Evolutionary conservation across 2,113 vertebrate genomes (phyloP).

Genomic region (Emydocephalus ijimae): DNA sequence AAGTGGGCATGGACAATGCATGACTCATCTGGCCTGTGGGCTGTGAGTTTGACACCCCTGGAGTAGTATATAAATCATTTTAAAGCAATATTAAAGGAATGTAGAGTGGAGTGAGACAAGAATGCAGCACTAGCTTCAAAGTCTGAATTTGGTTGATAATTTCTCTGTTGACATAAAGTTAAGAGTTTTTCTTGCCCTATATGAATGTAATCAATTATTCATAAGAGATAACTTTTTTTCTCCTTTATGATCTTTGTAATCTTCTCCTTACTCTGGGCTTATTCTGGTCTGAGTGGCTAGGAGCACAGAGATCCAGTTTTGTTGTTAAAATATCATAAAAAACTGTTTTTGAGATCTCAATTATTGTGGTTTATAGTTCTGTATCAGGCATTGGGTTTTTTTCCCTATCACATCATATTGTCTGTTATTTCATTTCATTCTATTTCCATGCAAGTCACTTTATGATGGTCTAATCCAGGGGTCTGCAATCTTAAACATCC

Average conservation of each 20-base stretch:
- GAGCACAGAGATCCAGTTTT: background rate
- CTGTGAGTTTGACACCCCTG: too few relatives aligned
- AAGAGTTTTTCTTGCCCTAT: background rate
- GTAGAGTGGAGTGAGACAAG: background rate
- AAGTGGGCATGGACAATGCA: too few relatives aligned
- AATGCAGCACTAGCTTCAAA: background rate
- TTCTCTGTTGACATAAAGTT: background rate
- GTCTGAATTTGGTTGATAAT: background rate
- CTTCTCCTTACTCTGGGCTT: background rate
- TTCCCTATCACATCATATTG: background rate
- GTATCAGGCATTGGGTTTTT: background rate
- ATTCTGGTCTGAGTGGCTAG: background rate
- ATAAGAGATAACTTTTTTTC: background rate
- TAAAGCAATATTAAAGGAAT: background rate
- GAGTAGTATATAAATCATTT: background rate
- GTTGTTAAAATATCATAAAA: background rate
- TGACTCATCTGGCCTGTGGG: too few relatives aligned
- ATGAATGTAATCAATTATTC: background rate
- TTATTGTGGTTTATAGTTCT: background rate
- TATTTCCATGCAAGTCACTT: conserved; percentile 29
- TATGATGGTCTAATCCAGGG: background rate
- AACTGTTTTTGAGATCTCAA: background rate
- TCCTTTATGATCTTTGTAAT: background rate
- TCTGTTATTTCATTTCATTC: conserved; percentile 26
- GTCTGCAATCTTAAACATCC: too few relatives aligned